These are phyloP conservation scores for Caenorhabditis virilis DNA, from an alignment of 2,888 invertebrate genomes.

Conservation along the genomic window DNA sequence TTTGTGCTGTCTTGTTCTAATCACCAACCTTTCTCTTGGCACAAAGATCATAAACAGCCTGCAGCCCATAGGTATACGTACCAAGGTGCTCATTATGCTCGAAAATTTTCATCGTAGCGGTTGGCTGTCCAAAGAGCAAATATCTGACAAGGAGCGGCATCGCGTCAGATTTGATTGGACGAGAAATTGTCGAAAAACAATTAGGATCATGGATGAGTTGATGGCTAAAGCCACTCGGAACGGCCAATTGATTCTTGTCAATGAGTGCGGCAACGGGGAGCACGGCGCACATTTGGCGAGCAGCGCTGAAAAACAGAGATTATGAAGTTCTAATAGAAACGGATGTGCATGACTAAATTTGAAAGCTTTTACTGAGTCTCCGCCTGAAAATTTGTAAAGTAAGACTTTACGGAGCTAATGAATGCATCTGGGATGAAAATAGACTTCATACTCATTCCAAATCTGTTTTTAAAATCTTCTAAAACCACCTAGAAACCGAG, in stretches of 20 bases:
- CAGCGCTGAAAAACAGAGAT: not conserved
- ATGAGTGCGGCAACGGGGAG: slow-evolving; percentile 6
- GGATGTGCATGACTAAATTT: not conserved
- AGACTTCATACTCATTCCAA: no score
- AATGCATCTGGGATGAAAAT: no score
- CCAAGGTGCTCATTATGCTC: not conserved
- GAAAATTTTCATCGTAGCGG: slow-evolving; percentile 2
- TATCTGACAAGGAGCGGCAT: not conserved
- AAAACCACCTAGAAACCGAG: no score
- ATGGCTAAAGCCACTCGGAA: slow-evolving; percentile 11
- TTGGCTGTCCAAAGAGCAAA: slow-evolving; percentile 15
- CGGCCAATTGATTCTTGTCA: slow-evolving; percentile 4
- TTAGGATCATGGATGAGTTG: slow-evolving; percentile 7
- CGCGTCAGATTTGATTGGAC: slow-evolving; percentile 7
- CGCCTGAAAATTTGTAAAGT: no score
- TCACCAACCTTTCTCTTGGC: not conserved
- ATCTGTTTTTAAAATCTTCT: no score
- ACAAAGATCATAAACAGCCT: slow-evolving; percentile 10
- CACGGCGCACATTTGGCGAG: slow-evolving; percentile 17
- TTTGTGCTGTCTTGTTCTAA: no score
- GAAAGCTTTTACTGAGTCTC: no score
- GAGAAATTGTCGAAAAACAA: not conserved
- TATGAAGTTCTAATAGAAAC: slow-evolving; percentile 2
- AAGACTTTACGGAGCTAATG: no score
- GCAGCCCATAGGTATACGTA: slow-evolving; percentile 5